Evolutionary conservation across 1,140 invertebrate genomes (phyloP).

Genomic region (Neodiprion fabricii): DNA sequence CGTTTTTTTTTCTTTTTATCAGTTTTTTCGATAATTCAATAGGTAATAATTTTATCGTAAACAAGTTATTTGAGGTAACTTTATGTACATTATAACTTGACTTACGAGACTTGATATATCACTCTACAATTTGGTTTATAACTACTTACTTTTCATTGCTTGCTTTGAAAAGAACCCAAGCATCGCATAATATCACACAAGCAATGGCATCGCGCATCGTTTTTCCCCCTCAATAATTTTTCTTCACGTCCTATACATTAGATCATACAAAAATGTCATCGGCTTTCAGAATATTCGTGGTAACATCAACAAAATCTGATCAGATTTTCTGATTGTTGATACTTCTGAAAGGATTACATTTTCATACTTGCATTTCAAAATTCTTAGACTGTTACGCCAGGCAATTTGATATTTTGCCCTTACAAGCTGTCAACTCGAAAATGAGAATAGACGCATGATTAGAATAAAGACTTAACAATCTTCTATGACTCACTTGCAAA

Average conservation of each 20-base stretch:
- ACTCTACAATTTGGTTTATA: no score
- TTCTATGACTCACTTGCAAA: no score
- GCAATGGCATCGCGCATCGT: not conserved
- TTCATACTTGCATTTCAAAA: not conserved
- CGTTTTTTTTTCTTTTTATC: constrained; percentile 7
- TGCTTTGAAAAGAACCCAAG: not conserved
- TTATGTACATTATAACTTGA: no score
- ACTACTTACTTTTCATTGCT: no score
- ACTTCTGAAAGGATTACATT: not conserved
- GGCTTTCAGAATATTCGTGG: not conserved
- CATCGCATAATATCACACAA: not conserved
- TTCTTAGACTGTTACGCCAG: not conserved
- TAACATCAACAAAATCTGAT: not conserved
- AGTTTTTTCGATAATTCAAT: not conserved
- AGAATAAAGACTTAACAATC: no score
- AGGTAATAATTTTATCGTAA: not conserved
- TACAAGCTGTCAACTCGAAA: no score
- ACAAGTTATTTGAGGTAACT: no score
- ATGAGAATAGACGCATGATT: no score
- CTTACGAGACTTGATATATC: no score
- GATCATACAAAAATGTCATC: not conserved
- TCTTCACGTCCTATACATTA: no score
- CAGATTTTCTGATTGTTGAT: not conserved
- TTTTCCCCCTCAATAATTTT: no score
- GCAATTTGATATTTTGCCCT: no score